These are phyloP conservation scores for Sebastes trivittatus DNA, from an alignment of 2,797 vertebrate species.

Conservation along the genomic window DNA sequence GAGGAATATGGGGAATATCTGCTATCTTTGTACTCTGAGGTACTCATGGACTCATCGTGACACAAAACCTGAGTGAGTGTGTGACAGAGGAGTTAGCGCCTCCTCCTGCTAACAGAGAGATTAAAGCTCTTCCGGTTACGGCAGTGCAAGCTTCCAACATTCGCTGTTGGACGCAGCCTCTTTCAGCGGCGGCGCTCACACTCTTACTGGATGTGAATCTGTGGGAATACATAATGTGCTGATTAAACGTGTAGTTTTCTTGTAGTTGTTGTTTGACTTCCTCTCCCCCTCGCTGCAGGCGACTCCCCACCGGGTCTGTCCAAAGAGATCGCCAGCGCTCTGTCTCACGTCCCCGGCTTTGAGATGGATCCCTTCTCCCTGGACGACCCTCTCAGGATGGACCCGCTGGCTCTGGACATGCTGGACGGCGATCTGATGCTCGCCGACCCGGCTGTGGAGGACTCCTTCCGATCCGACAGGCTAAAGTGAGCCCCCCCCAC, in stretches of 20 bases:
- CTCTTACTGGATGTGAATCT: too few species aligned
- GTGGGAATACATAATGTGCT: too few species aligned
- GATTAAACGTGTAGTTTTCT: neutral
- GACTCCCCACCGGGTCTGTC: constrained; percentile 91
- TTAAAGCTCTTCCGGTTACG: too few species aligned
- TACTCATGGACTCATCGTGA: too few species aligned
- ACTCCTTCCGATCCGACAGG: constrained; percentile 92
- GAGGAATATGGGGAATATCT: too few species aligned
- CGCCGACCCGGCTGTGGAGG: constrained; percentile 91
- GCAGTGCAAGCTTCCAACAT: too few species aligned
- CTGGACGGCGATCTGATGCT: constrained; percentile 91
- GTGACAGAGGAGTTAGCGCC: too few species aligned
- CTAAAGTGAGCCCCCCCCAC: constrained; percentile 79
- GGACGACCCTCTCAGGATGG: constrained; percentile 89
- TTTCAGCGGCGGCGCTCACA: too few species aligned
- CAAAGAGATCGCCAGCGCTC: constrained; percentile 90
- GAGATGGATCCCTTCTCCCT: constrained; percentile 88
- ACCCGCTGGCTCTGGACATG: constrained; percentile 91
- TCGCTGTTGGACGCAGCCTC: too few species aligned
- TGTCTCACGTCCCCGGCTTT: constrained; percentile 91
- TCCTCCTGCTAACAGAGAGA: too few species aligned
- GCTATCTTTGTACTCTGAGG: too few species aligned
- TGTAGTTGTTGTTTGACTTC: neutral
- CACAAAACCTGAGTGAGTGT: too few species aligned
- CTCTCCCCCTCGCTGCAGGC: constrained; percentile 65